Base-by-base conservation (phyloP, 2,113 vertebrate genomes). In the Pithys albifrons region DNA sequence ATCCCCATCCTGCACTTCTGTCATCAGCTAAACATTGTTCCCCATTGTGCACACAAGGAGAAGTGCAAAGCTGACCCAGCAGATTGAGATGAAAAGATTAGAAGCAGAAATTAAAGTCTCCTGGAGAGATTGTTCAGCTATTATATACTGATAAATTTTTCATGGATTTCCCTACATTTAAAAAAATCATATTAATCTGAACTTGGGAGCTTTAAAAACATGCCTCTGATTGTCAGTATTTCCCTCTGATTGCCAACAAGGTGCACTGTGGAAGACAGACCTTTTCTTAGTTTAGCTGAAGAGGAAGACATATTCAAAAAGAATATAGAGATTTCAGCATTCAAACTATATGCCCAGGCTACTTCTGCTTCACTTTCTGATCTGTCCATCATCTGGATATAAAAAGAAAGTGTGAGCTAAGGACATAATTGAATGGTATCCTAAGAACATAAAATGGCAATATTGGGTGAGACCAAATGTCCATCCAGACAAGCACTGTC, bases 71-170 rank as follows among this genome's bases (percentile, higher is more conserved):
- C 93, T 97, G 93, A 96, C 83, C 90, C 88, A 96, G 95, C 79
- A 95, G 92, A 95, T 93, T 37, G 90, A 84, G 75, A 94, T 92
- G 92, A 93, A 94, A 94, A 94, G 85, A 96, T 96, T 91, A 93
- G 57, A 96, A 96, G 83, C 45, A 95, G 92, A 95, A 97, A 97
- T 96, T 90, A 96, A 94, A 91, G 92, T 90, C 64, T 94, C 93
- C 91, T 94, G 75, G 88, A 96, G 82, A 97, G 90, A 94, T 57
- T 95, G 78, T 76, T 96, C 85, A 67, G 78, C 73, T 95, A 95
- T 89, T 96, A 95, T 39, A 96, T n/a, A 76, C 81, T 88, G 93
- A 93, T 96, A 95, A 75, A 85, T 95, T 93, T 96, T 97, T 91
- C 78, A 95, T 90, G 29, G 88, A 54, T 96, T 90, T 93, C 41